Conservation (phyloP, 1,140 invertebrate species). For the Caenorhabditis elegans region WBcel235 BX284602.5:10699501-10700000, state of each 20-base stretch:
- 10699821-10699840: not conserved
- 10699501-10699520: too few species aligned
- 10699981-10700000: too few species aligned
- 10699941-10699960: too few species aligned
- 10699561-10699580: not conserved
- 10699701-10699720: not conserved
- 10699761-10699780: not conserved
- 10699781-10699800: not conserved
- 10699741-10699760: not conserved
- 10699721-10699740: not conserved
- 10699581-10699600: not conserved
- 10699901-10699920: too few species aligned
- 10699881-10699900: too few species aligned
- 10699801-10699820: not conserved
- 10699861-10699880: not conserved
- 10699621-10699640: slow-evolving; percentile 1
- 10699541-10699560: too few species aligned
- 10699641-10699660: not conserved
- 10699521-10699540: too few species aligned
- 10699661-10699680: too few species aligned
- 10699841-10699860: not conserved
- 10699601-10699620: not conserved
- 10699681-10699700: not conserved
- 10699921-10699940: too few species aligned
- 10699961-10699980: too few species aligned